Conservation (phyloP, 2,888 invertebrate genomes). For the Agriopis marginaria region DNA sequence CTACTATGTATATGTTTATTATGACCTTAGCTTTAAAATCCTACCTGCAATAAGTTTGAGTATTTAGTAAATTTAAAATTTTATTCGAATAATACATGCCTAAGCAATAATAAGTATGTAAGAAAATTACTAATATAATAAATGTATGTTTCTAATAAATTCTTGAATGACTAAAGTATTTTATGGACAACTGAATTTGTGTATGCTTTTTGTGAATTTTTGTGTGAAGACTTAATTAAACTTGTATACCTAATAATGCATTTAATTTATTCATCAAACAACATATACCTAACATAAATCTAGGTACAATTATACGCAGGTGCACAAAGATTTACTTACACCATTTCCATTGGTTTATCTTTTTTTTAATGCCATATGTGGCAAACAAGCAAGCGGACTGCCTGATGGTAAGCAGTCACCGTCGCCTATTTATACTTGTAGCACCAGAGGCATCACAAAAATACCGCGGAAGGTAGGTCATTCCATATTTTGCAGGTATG, state of each 20-base stretch:
- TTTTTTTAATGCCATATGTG: too few relatives aligned
- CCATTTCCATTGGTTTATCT: too few relatives aligned
- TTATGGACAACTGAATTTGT: not conserved
- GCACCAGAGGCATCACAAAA: too few relatives aligned
- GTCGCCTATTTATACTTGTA: too few relatives aligned
- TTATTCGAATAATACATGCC: not conserved
- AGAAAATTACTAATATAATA: constrained; percentile 11
- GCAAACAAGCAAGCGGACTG: too few relatives aligned
- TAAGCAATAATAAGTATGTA: constrained; percentile 11
- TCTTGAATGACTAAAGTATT: constrained; percentile 4
- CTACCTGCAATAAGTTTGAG: too few relatives aligned
- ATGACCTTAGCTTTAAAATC: not conserved
- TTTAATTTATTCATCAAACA: not conserved
- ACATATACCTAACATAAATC: too few relatives aligned
- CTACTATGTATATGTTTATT: too few relatives aligned
- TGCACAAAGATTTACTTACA: too few relatives aligned
- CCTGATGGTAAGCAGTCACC: too few relatives aligned
- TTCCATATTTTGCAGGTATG: too few relatives aligned
- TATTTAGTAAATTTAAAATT: not conserved
- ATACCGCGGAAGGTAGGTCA: too few relatives aligned
- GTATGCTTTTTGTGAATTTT: not conserved
- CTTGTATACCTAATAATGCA: constrained; percentile 3
- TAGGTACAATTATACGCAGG: not conserved
- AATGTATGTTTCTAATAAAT: constrained; percentile 1
- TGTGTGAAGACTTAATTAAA: constrained; percentile 6